Conservation (phyloP, 2,888 invertebrate genomes). For the Onchidella celtica region DNA sequence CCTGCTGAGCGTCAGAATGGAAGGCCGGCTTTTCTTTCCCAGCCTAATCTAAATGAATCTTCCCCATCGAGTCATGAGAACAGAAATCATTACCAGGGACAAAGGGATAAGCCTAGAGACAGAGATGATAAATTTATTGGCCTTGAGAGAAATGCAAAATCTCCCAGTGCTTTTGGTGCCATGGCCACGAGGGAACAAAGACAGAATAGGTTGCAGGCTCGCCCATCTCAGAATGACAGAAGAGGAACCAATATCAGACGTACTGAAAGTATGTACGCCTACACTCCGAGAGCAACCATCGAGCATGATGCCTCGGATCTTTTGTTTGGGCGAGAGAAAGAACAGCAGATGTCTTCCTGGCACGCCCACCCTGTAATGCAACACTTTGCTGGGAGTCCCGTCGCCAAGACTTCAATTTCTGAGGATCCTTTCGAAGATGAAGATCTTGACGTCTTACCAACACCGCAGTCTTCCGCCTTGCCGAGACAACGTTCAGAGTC, state of each 20-base stretch:
- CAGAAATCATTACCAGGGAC: neutral
- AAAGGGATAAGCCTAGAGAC: too few species aligned
- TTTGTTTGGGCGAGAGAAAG: slow-evolving; percentile 3
- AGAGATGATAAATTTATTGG: too few species aligned
- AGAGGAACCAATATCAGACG: neutral
- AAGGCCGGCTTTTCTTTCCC: neutral
- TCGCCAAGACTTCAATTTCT: neutral
- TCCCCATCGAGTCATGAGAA: neutral
- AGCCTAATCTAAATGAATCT: neutral
- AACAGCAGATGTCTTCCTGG: neutral
- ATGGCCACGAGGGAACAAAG: neutral
- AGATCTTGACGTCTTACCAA: neutral
- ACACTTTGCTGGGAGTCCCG: neutral
- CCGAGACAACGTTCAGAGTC: neutral
- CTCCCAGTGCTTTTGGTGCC: neutral
- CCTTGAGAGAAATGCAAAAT: neutral
- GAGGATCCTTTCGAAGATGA: too few species aligned
- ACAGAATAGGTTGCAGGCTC: neutral
- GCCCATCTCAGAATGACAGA: neutral
- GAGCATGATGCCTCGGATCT: slow-evolving; percentile 18
- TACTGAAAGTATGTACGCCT: neutral
- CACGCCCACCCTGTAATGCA: neutral
- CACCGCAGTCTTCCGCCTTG: neutral
- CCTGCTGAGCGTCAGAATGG: neutral
- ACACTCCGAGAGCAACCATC: slow-evolving; percentile 1